Evolutionary conservation across 2,888 invertebrate species (phyloP).

Genomic region (Caenorhabditis angaria): DNA sequence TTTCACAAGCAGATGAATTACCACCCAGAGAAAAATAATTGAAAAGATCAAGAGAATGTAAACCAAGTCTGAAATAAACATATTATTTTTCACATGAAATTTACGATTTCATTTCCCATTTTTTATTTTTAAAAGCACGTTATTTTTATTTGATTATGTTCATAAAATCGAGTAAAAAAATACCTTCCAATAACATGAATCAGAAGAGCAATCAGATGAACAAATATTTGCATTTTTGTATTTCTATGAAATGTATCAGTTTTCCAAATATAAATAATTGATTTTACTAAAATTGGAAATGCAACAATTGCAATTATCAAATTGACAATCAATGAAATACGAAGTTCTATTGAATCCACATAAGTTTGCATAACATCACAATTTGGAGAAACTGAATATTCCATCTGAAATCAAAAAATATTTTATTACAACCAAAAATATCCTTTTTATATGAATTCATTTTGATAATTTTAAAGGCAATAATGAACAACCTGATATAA

Average conservation of each 20-base stretch:
- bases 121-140: neutral
- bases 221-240: slow-evolving; percentile 12
- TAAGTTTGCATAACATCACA: slow-evolving; percentile 15
- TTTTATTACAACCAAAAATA: no score
- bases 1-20: slow-evolving; percentile 17
- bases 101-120: no score
- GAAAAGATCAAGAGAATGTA: slow-evolving; percentile 16
- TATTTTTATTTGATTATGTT: neutral
- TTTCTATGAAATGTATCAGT: slow-evolving; percentile 14
- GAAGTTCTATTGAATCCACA: slow-evolving; percentile 4
- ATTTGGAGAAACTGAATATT: neutral
- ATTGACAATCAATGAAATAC: slow-evolving; percentile 11
- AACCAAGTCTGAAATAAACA: slow-evolving; percentile 6
- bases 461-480: no score
- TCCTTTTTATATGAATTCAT: no score
- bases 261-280: slow-evolving; percentile 3
- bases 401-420: slow-evolving; percentile 7
- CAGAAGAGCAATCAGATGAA: slow-evolving; percentile 13
- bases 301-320: slow-evolving; percentile 7
- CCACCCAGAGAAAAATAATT: slow-evolving; percentile 8
- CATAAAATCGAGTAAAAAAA: neutral
- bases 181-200: slow-evolving; percentile 18
- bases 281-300: slow-evolving; percentile 8
- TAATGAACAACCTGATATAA: no score
- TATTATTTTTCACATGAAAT: neutral